A percentile compares a stretch with the other conserved stretches of the same genome.
phyloP scores from a whole-genome alignment of 2,888 invertebrate species.

The Eucera pruinosa region DNA sequence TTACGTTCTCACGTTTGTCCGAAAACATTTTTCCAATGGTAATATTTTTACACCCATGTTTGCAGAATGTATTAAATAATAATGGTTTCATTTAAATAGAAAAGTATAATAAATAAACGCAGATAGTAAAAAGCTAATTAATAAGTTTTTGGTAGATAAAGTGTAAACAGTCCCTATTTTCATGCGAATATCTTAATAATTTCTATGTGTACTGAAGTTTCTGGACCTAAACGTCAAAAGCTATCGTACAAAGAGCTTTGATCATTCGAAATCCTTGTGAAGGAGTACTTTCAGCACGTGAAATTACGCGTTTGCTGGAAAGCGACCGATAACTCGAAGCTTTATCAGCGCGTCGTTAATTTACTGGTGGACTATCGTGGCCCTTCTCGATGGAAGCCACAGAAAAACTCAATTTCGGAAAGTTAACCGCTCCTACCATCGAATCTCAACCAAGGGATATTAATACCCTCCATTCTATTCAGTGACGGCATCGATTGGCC shows the following conservation, averaged over 20 bases:
- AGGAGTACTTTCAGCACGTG: background rate
- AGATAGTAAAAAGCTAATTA: too few relatives aligned
- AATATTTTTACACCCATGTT: too few relatives aligned
- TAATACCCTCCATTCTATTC: constrained; percentile 24
- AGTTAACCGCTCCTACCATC: constrained; percentile 3
- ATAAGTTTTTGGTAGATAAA: too few relatives aligned
- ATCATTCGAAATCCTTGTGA: background rate
- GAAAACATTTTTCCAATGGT: too few relatives aligned
- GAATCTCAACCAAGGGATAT: constrained; percentile 12
- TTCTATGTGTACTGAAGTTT: too few relatives aligned
- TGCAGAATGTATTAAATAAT: too few relatives aligned
- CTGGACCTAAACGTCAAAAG: too few relatives aligned
- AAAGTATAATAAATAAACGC: too few relatives aligned
- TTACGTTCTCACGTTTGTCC: too few relatives aligned
- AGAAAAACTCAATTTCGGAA: constrained; percentile 18
- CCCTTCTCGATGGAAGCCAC: background rate
- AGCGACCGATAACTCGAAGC: background rate
- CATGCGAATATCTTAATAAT: too few relatives aligned
- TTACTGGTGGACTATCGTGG: background rate
- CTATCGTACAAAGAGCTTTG: background rate
- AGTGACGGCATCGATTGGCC: constrained; percentile 29
- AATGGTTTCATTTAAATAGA: too few relatives aligned
- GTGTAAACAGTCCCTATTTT: too few relatives aligned
- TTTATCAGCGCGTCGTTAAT: constrained; percentile 10
- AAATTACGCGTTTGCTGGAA: background rate